phyloP scores from a whole-genome alignment of 2,888 invertebrate genomes.

The Acanthosoma haemorrhoidale region DNA sequence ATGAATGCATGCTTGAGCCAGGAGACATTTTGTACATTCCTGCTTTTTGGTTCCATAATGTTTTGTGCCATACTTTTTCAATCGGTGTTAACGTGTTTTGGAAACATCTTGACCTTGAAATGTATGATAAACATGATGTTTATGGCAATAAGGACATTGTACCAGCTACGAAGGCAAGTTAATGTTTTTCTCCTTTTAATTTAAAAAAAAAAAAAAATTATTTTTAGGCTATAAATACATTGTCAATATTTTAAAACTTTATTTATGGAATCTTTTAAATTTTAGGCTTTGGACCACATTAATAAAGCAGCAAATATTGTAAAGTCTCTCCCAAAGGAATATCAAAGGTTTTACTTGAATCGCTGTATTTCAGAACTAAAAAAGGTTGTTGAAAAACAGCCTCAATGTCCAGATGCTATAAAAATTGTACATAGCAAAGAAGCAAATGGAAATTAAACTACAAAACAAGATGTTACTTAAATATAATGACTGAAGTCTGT shows the following conservation, averaged over 20 bases:
- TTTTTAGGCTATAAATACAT: too few relatives aligned
- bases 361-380: slow-evolving; percentile 42
- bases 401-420: neutral
- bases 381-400: neutral
- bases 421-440: neutral
- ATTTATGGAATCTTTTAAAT: too few relatives aligned
- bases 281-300: slow-evolving; percentile 36
- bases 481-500: too few relatives aligned
- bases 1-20: slow-evolving; percentile 47
- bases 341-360: slow-evolving; percentile 50
- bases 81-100: slow-evolving; percentile 55
- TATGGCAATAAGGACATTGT: slow-evolving; percentile 54
- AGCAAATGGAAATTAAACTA: neutral
- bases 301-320: slow-evolving; percentile 47
- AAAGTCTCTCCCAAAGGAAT: slow-evolving; percentile 48
- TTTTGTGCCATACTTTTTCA: slow-evolving; percentile 49
- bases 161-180: slow-evolving; percentile 46
- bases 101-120: slow-evolving; percentile 47
- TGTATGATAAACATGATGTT: slow-evolving; percentile 52
- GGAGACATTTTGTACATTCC: slow-evolving; percentile 54
- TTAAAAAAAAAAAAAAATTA: neutral
- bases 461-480: neutral
- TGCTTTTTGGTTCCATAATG: slow-evolving; percentile 56
- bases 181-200: neutral
- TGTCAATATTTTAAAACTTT: too few relatives aligned